Evolutionary conservation across 2,797 vertebrate genomes (phyloP).

Genomic region (Gymnothorax reevesii): DNA sequence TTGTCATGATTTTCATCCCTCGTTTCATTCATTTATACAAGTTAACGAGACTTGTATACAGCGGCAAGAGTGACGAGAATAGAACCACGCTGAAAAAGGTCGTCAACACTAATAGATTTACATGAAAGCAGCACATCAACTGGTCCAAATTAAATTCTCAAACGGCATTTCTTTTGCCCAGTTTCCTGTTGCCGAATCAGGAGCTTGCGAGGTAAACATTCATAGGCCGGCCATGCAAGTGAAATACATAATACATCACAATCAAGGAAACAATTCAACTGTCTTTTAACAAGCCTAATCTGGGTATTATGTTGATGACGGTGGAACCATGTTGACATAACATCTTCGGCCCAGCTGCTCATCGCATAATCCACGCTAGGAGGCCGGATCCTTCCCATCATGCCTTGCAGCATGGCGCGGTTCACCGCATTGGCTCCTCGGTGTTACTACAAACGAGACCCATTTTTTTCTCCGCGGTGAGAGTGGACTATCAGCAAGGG

Average conservation of each 20-base stretch:
- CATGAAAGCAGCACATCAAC: conserved; percentile 33
- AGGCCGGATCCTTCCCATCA: conserved; percentile 72
- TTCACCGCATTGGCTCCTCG: conserved; percentile 73
- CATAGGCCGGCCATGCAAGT: not conserved
- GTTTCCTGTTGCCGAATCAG: not conserved
- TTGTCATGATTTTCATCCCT: conserved; percentile 33
- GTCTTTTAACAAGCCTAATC: conserved; percentile 75
- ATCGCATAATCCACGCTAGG: conserved; percentile 78
- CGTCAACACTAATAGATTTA: conserved; percentile 26
- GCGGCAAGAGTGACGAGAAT: conserved; percentile 45
- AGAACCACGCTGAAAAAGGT: conserved; percentile 23
- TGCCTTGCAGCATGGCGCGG: conserved; percentile 67
- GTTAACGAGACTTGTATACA: conserved; percentile 53
- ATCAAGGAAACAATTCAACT: conserved; percentile 60
- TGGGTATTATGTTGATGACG: conserved; percentile 70
- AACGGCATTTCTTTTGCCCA: conserved; percentile 24
- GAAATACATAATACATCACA: conserved; percentile 36
- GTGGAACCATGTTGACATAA: conserved; percentile 76
- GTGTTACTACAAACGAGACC: conserved; percentile 71
- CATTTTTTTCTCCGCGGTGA: conserved; percentile 65
- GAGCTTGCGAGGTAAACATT: conserved; percentile 5
- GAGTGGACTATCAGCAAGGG: conserved; percentile 94
- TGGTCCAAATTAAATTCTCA: conserved; percentile 38
- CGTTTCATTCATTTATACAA: conserved; percentile 39
- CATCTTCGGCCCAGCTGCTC: conserved; percentile 79